These are phyloP conservation scores for Heliconius melpomene DNA, from an alignment of 1,140 invertebrate species.

Conservation along the genomic window DNA sequence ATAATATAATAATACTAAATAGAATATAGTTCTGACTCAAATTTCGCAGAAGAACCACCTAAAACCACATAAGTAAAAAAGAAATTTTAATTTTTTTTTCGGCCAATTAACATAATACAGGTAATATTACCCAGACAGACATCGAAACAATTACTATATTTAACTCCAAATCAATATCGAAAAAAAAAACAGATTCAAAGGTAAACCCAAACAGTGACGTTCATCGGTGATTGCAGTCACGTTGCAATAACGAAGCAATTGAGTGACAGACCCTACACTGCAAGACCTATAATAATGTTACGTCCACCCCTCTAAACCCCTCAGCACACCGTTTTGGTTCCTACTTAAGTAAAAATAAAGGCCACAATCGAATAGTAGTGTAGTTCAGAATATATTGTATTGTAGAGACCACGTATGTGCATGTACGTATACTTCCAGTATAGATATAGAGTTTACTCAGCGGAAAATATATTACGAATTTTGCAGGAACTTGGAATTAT, in stretches of 20 bases:
- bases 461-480: constrained; percentile 18
- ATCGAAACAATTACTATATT: constrained; percentile 30
- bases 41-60: too few species aligned
- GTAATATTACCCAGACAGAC: background rate
- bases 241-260: constrained; percentile 70
- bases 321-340: constrained; percentile 30
- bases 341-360: constrained; percentile 18
- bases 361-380: constrained; percentile 17
- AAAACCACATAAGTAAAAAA: background rate
- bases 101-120: background rate
- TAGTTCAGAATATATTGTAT: constrained; percentile 37
- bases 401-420: constrained; percentile 26
- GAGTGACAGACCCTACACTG: constrained; percentile 67
- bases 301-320: constrained; percentile 38
- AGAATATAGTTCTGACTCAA: too few species aligned
- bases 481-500: constrained; percentile 7
- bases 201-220: constrained; percentile 45
- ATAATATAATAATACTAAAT: too few species aligned
- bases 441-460: constrained; percentile 25
- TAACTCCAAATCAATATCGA: constrained; percentile 38
- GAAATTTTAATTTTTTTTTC: background rate
- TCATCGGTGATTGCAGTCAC: constrained; percentile 65
- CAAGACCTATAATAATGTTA: constrained; percentile 60
- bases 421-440: background rate
- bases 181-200: constrained; percentile 40